phyloP scores from a whole-genome alignment of 2,888 invertebrate genomes.

The Timema cristinae region DNA sequence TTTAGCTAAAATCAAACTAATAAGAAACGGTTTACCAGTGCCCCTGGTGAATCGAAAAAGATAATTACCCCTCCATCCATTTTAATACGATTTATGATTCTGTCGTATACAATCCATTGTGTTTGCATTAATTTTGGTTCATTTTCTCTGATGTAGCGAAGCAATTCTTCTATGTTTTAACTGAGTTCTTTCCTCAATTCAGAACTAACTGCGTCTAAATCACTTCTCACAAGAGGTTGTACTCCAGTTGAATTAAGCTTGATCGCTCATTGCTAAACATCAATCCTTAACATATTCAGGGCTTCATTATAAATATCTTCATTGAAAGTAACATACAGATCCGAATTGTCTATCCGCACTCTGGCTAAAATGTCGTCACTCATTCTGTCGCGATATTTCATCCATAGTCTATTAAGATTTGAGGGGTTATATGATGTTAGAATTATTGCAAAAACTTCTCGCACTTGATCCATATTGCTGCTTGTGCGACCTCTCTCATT shows the following conservation, averaged over 20 bases:
- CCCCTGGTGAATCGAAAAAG: conserved; percentile 11
- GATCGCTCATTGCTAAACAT: conserved; percentile 12
- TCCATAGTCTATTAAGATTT: conserved; percentile 12
- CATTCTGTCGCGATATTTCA: neutral
- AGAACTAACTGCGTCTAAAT: conserved; percentile 6
- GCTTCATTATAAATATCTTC: neutral
- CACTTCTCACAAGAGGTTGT: conserved; percentile 14
- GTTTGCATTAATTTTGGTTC: too few relatives aligned
- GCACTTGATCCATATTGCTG: conserved; percentile 11
- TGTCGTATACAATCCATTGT: too few relatives aligned
- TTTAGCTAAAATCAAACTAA: conserved; percentile 1
- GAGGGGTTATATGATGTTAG: conserved; percentile 10
- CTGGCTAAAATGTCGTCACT: conserved; percentile 11
- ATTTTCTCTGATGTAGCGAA: too few relatives aligned
- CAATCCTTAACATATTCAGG: neutral
- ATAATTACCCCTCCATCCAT: conserved; percentile 8
- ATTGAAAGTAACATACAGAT: neutral
- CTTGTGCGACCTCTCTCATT: conserved; percentile 4
- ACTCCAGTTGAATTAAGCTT: conserved; percentile 10
- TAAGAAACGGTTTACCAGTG: conserved; percentile 8
- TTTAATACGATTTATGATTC: conserved; percentile 12
- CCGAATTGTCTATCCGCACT: conserved; percentile 13
- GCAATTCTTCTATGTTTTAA: neutral
- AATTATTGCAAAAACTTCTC: neutral
- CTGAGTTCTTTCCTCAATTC: too few relatives aligned